Evolutionary conservation across 2,888 invertebrate genomes (phyloP).

Genomic region (Andrena dorsata): DNA sequence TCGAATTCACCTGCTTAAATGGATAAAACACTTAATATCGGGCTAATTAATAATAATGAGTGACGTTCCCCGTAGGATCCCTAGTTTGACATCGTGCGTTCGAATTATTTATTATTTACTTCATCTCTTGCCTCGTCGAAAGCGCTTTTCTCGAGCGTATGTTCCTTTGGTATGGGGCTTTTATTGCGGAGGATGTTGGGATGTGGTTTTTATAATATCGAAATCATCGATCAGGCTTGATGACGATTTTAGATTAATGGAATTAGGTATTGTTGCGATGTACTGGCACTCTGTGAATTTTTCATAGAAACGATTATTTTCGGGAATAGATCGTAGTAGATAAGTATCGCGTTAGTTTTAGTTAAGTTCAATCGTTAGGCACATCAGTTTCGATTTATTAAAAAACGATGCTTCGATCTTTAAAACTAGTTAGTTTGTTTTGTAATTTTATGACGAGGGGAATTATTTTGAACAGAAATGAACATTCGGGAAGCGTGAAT

Average conservation of each 20-base stretch:
- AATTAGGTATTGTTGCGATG: neutral
- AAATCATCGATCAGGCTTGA: neutral
- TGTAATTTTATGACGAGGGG: neutral
- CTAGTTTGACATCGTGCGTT: neutral
- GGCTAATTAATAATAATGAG: neutral
- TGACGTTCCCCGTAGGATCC: neutral
- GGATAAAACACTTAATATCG: neutral
- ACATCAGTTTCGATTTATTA: neutral
- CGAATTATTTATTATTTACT: neutral
- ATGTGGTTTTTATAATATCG: neutral
- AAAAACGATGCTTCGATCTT: neutral
- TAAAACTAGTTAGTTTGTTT: neutral
- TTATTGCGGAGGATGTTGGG: neutral
- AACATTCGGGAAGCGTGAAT: neutral
- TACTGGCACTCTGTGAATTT: neutral
- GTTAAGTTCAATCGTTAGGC: too few species aligned
- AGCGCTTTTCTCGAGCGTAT: neutral
- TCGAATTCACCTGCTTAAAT: neutral
- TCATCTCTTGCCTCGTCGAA: too few species aligned
- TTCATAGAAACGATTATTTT: neutral
- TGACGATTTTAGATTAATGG: neutral
- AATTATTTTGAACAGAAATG: neutral
- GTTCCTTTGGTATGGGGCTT: neutral
- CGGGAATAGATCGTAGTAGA: too few species aligned
- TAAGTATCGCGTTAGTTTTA: too few species aligned